phyloP scores from a whole-genome alignment of 2,888 invertebrate genomes.

The Eucriotettix oculatus region DNA sequence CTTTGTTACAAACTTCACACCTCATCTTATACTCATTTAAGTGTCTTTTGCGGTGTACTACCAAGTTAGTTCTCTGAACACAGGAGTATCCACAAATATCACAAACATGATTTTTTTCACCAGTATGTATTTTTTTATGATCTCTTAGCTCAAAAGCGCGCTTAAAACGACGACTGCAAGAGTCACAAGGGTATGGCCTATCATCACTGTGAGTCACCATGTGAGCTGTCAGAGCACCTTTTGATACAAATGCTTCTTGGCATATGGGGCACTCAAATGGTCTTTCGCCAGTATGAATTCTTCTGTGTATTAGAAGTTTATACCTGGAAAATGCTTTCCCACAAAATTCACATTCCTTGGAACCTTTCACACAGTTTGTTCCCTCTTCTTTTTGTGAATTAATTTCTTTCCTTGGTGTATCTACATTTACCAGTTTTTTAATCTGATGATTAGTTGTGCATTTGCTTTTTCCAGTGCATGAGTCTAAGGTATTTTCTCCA shows the following conservation, averaged over 20 bases:
- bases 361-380: neutral
- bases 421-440: too few relatives aligned
- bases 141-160: slow-evolving; percentile 9
- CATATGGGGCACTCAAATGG: slow-evolving; percentile 19
- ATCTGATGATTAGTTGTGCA: too few relatives aligned
- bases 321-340: slow-evolving; percentile 8
- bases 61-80: slow-evolving; percentile 9
- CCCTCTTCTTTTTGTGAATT: too few relatives aligned
- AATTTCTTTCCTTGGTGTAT: too few relatives aligned
- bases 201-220: slow-evolving; percentile 12
- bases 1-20: slow-evolving; percentile 35
- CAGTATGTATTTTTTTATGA: slow-evolving; percentile 11
- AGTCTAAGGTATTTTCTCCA: too few relatives aligned
- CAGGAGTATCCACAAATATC: slow-evolving; percentile 9
- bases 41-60: slow-evolving; percentile 10
- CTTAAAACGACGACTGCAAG: slow-evolving; percentile 10
- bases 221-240: slow-evolving; percentile 10
- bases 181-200: slow-evolving; percentile 10
- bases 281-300: slow-evolving; percentile 10
- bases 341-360: slow-evolving; percentile 10
- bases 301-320: slow-evolving; percentile 9
- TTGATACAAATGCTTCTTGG: slow-evolving; percentile 14
- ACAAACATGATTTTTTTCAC: slow-evolving; percentile 10
- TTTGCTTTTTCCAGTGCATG: too few relatives aligned
- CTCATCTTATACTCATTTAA: slow-evolving; percentile 15